A percentile compares a stretch with the other conserved stretches of the same genome.
phyloP scores from a whole-genome alignment of 2,888 invertebrate species.

The Hoplodrina ambigua region DNA sequence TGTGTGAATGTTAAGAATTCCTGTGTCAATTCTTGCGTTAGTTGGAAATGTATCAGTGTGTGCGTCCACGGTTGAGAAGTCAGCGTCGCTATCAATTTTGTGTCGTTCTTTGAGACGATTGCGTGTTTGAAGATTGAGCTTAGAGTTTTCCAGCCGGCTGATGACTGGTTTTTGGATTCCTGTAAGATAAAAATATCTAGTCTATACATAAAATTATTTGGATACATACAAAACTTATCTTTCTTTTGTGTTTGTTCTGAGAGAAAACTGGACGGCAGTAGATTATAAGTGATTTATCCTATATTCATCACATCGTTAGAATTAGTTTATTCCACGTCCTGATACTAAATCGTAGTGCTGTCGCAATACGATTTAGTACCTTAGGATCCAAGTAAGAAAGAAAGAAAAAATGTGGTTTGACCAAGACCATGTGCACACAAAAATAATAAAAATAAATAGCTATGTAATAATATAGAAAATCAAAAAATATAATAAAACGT shows the following conservation, averaged over 20 bases:
- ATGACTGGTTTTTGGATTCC: conserved; percentile 80
- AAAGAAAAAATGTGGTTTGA: no score
- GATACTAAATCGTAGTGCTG: no score
- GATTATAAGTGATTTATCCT: no score
- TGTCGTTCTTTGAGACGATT: conserved; percentile 78
- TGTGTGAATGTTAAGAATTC: conserved; percentile 81
- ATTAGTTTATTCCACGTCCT: no score
- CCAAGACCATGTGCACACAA: no score
- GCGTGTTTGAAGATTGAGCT: conserved; percentile 84
- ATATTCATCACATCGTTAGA: no score
- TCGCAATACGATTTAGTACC: no score
- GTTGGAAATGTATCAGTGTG: conserved; percentile 82
- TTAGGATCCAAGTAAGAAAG: no score
- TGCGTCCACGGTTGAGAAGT: conserved; percentile 87
- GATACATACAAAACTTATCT: background rate
- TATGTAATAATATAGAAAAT: no score
- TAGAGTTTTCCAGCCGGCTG: conserved; percentile 84
- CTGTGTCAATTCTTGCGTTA: conserved; percentile 77
- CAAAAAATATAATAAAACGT: no score
- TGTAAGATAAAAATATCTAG: conserved; percentile 49
- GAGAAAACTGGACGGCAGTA: no score
- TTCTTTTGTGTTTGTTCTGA: background rate
- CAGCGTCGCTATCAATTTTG: conserved; percentile 77
- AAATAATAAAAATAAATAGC: no score
- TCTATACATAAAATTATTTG: background rate